Base-by-base conservation (phyloP, 2,888 invertebrate species). In the Rhorus exstirpatorius region DNA sequence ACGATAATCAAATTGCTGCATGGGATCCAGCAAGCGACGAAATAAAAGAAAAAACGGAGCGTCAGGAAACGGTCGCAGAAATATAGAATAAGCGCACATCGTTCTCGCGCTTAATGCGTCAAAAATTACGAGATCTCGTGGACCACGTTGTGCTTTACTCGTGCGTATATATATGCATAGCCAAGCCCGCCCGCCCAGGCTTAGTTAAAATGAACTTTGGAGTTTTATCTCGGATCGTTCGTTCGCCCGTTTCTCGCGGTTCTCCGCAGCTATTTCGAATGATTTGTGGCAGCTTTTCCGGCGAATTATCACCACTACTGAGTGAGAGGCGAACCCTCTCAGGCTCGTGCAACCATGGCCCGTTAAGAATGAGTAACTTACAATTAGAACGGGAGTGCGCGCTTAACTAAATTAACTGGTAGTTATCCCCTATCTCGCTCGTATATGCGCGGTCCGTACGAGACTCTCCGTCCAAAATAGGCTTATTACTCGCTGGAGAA, bases 381-480 rank as follows among this genome's bases (percentile, higher is more conserved):
- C 82, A 79, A 82, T 79, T 82, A 82, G 75, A 82, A 79, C 58
- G 35, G 58, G 21, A 44, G 58, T 79, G 58, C 41, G 58, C 41
- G 74, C 78, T 82, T 67, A 82, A 79, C 70, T 82, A 79, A 82
- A 82, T 79, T 71, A 75, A 79, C 72, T 79, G 75, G 65, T 74
- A 65, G 65, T 82, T 79, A 82, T 71, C 31, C 35, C 67, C 53
- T 17, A 46, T 61, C 55, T 35, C 61, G 46, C 41, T 53, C 31
- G 41, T n/a, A n/a, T n/a, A n/a, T 63, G 17, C 53, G 41, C 55
- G 49, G 76, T 77, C 14, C 14, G 19, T 26, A n/a, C 38, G 38
- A 72, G 61, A 53, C 53, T 12, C 63, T 67, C 53, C 51, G 46
- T 60, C 71, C 63, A 55, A 74, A 78, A 58, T 63, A 8, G 46